Percentiles rank a stretch among this genome's conserved stretches.
Conservation (phyloP, 1,140 invertebrate genomes). For the Uloborus diversus region DNA sequence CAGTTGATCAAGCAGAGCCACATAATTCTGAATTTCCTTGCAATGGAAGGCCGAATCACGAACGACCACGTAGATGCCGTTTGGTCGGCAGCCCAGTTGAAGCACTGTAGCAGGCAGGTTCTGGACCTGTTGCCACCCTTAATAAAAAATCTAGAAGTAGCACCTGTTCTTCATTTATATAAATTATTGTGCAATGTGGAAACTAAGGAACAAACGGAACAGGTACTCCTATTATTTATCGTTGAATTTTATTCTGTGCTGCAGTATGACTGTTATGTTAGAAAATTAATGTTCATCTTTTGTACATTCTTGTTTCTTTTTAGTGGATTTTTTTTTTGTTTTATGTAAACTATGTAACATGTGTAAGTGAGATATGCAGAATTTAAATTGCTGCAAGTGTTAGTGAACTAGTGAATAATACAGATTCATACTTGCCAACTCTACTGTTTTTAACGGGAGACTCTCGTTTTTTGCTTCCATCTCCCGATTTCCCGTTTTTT, state of each 20-base stretch:
- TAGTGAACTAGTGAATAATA: no score
- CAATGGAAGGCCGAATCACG: conserved; percentile 88
- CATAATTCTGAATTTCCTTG: conserved; percentile 89
- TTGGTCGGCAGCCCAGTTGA: conserved; percentile 91
- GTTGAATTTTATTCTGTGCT: no score
- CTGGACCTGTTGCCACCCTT: conserved; percentile 88
- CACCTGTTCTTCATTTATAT: conserved; percentile 87
- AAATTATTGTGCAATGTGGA: conserved; percentile 83
- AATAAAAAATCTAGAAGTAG: conserved; percentile 87
- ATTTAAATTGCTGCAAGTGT: no score
- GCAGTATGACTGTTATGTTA: no score
- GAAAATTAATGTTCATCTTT: background rate
- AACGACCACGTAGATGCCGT: conserved; percentile 92
- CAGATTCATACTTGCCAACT: no score
- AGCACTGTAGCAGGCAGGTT: conserved; percentile 92
- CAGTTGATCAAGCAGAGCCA: conserved; percentile 71
- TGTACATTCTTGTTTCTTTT: background rate
- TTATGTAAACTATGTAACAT: no score
- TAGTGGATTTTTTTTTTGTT: no score
- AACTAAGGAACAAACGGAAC: conserved; percentile 90
- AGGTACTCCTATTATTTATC: conserved; percentile 69
- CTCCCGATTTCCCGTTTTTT: no score
- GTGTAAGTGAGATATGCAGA: no score
- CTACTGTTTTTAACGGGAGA: no score
- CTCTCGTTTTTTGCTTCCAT: no score